Base-by-base conservation (phyloP, 2,888 invertebrate genomes). In the Drosophila anomalata region DNA sequence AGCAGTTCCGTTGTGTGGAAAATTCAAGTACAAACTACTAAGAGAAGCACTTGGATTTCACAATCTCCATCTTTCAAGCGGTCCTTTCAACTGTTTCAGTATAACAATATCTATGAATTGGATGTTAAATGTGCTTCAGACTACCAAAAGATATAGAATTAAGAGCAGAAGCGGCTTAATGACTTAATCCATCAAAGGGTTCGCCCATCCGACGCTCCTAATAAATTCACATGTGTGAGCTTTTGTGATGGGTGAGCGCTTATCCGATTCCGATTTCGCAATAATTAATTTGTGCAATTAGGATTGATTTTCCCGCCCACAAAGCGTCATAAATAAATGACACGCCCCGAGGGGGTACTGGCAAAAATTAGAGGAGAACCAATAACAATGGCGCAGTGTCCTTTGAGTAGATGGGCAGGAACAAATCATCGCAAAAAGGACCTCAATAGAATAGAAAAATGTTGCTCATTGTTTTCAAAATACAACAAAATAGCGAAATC, bases 381-480 rank as follows among this genome's bases (percentile, higher is more conserved):
- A 31, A 65, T 41, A 51, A 54, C 58, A 67, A 69, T 58, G 68
- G 58, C 58, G 50, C 29, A 41, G 48, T 41, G 67, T 54, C 54
- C 42, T 60, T 50, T 42, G n/a, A 41, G 46, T 48, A 39, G 47
- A 41, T 42, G 56, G 17, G 42, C 31, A 44, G 63, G 52, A 61
- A 62, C 60, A 31, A 63, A 52, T 61, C 63, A 52, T 24, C 20
- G 39, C 26, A 17, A n/a, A 2, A n/a, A 36, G 24, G 42, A 65
- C 29, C 17, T 22, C 48, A 41, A 53, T 41, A 31, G 55, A 52
- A 65, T 62, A 59, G 62, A 52, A 66, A 66, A 57, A 62, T 51
- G 52, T 68, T 83, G 83, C 86, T 83, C 83, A 83, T 76, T 80
- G 80, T 80, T 82, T 82, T 36, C 58, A 77, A 79, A 82, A 82